phyloP scores from a whole-genome alignment of 2,797 vertebrate genomes.

The Pelodytes ibericus region DNA sequence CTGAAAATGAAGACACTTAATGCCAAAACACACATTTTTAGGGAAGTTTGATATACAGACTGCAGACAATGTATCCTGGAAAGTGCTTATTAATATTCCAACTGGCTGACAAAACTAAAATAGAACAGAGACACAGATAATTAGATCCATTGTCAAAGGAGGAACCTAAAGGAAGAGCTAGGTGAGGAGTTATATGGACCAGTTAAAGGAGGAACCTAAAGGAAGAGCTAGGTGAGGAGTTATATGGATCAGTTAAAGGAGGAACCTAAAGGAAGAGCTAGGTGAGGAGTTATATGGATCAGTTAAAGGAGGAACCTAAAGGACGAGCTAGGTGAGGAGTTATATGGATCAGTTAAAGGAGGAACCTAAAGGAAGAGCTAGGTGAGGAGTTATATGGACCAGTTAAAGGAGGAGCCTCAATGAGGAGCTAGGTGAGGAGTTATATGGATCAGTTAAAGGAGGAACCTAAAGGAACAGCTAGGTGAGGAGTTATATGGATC shows the following conservation, averaged over 20 bases:
- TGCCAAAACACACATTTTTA: conserved; percentile 47
- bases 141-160: not conserved
- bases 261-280: not conserved
- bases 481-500: not conserved
- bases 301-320: too few species aligned
- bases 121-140: not conserved
- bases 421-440: not conserved
- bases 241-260: not conserved
- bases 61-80: conserved; percentile 9
- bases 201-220: not conserved
- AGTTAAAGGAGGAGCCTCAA: too few species aligned
- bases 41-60: conserved; percentile 24
- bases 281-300: not conserved
- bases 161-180: not conserved
- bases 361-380: not conserved
- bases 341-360: not conserved
- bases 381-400: not conserved
- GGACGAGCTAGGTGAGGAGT: not conserved
- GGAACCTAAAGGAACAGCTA: not conserved
- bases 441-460: not conserved
- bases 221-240: too few species aligned
- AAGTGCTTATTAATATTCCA: conserved; percentile 22
- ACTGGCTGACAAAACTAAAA: not conserved
- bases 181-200: not conserved
- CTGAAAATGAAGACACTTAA: conserved; percentile 35